Evolutionary conservation across 2,113 vertebrate species (phyloP).

Genomic region (Arothron firmamentum): DNA sequence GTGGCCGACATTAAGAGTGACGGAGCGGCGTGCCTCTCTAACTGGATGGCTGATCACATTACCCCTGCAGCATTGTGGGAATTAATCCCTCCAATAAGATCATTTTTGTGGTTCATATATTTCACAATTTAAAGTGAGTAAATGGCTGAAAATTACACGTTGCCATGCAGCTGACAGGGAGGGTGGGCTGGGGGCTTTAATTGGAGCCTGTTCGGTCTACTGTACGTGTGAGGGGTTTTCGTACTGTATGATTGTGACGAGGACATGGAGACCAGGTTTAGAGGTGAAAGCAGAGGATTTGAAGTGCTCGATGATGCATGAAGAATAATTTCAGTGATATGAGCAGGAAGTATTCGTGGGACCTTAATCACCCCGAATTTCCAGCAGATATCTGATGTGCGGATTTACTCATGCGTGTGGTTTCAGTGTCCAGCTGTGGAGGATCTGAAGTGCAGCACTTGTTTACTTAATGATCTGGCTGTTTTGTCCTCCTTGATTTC

Average conservation of each 20-base stretch:
- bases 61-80: slow-evolving; percentile 87
- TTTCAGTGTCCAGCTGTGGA: too few species aligned
- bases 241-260: slow-evolving; percentile 21
- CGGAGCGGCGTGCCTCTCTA: slow-evolving; percentile 79
- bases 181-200: slow-evolving; percentile 85
- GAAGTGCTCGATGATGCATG: slow-evolving; percentile 35
- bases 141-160: slow-evolving; percentile 97
- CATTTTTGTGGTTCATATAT: slow-evolving; percentile 96
- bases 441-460: slow-evolving; percentile 1
- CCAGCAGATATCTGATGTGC: too few species aligned
- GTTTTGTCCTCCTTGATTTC: too few species aligned
- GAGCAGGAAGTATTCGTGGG: slow-evolving; percentile 7
- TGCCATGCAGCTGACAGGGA: slow-evolving; percentile 89
- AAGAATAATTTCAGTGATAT: slow-evolving; percentile 31
- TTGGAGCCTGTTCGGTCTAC: slow-evolving; percentile 76
- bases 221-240: slow-evolving; percentile 19
- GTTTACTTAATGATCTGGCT: not conserved
- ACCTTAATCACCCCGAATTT: not conserved
- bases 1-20: slow-evolving; percentile 91
- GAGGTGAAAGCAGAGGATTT: slow-evolving; percentile 21
- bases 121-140: slow-evolving; percentile 95
- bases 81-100: slow-evolving; percentile 98
- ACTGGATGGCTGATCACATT: slow-evolving; percentile 90
- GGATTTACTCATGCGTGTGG: too few species aligned
- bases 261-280: slow-evolving; percentile 46